Evolutionary conservation across 2,888 invertebrate species (phyloP).

Genomic region (Agonopterix arenella): DNA sequence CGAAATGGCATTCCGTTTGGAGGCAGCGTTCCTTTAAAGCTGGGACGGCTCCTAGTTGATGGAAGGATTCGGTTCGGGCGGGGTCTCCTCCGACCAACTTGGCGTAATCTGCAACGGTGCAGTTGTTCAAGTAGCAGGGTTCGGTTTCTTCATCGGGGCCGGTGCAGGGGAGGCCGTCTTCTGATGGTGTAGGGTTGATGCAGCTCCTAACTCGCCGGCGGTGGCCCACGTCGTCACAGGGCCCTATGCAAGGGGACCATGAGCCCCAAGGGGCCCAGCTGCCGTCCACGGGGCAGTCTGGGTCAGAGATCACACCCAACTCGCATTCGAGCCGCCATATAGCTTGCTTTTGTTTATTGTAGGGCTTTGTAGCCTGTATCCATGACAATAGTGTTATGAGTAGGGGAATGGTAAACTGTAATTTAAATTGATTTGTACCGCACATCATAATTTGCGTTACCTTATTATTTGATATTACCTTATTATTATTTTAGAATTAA

Average conservation of each 20-base stretch:
- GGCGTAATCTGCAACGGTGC: constrained; percentile 54
- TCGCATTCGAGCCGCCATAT: constrained; percentile 64
- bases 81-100: constrained; percentile 45
- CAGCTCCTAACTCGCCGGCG: constrained; percentile 54
- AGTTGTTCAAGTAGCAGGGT: constrained; percentile 56
- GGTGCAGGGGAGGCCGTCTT: constrained; percentile 55
- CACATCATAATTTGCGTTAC: background rate
- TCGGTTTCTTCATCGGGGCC: constrained; percentile 55
- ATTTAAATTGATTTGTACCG: background rate
- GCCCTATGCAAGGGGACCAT: constrained; percentile 62
- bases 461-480: too few relatives aligned
- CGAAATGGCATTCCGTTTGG: constrained; percentile 56
- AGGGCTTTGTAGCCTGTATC: constrained; percentile 37
- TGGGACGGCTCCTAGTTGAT: constrained; percentile 53
- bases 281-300: constrained; percentile 65
- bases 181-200: constrained; percentile 57
- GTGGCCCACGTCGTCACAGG: constrained; percentile 63
- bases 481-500: too few relatives aligned
- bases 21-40: constrained; percentile 61
- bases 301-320: constrained; percentile 47
- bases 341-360: constrained; percentile 36
- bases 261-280: constrained; percentile 66
- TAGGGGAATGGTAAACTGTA: background rate
- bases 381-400: background rate
- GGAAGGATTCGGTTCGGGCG: constrained; percentile 45